A percentile compares a stretch with the other conserved stretches of the same genome.
These are phyloP conservation scores for Sepiola atlantica DNA, from an alignment of 2,888 invertebrate genomes.

Conservation along the genomic window DNA sequence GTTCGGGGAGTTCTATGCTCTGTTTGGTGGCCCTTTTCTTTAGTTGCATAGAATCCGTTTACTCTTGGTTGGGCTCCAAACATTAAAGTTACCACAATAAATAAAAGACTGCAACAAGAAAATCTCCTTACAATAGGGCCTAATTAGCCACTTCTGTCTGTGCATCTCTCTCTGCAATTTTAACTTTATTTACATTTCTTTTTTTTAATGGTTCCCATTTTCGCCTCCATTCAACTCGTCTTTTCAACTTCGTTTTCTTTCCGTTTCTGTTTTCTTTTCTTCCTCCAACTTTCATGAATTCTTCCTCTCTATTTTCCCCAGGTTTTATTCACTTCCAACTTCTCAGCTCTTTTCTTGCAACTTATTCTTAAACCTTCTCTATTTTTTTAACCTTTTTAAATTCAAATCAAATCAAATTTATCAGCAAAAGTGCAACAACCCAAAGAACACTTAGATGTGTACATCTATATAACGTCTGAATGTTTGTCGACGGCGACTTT, in stretches of 20 bases:
- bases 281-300: neutral
- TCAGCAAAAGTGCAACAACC: no score
- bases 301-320: neutral
- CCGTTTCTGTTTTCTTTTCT: neutral
- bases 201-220: neutral
- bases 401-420: neutral
- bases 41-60: neutral
- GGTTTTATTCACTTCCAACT: neutral
- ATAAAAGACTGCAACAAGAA: neutral
- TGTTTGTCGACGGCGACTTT: no score
- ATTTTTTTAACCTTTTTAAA: neutral
- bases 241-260: neutral
- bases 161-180: neutral
- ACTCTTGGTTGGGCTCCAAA: conserved; percentile 9
- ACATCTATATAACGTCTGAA: no score
- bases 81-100: neutral
- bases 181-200: neutral
- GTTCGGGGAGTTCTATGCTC: neutral
- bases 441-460: no score
- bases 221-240: neutral
- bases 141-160: neutral
- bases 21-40: neutral
- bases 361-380: neutral
- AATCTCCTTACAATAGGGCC: neutral
- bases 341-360: neutral